Conservation (phyloP, 2,888 invertebrate genomes). For the Brachypterus glaber region DNA sequence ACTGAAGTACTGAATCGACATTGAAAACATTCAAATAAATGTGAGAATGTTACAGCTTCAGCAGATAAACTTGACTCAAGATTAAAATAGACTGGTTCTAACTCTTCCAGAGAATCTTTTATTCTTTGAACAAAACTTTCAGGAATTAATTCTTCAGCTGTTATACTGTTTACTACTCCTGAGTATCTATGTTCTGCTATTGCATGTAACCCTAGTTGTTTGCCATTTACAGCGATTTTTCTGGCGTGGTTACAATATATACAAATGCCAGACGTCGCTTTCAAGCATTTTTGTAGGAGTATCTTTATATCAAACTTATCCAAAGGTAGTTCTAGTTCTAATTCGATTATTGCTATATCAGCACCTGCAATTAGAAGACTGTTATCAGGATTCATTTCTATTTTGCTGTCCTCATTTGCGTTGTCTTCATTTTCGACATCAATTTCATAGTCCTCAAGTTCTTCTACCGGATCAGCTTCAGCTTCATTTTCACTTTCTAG, state of each 20-base stretch:
- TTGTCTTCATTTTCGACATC: constrained; percentile 29
- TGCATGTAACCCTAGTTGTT: constrained; percentile 69
- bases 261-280: constrained; percentile 59
- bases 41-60: constrained; percentile 51
- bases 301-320: constrained; percentile 65
- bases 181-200: constrained; percentile 70
- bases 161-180: constrained; percentile 69
- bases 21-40: constrained; percentile 77
- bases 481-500: constrained; percentile 37
- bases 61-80: constrained; percentile 55
- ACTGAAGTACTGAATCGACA: constrained; percentile 68
- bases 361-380: constrained; percentile 46
- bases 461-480: constrained; percentile 36
- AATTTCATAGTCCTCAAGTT: constrained; percentile 38
- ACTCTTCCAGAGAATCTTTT: constrained; percentile 49
- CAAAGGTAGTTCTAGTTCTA: constrained; percentile 63
- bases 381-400: constrained; percentile 14
- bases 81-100: constrained; percentile 62
- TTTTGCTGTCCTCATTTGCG: constrained; percentile 5
- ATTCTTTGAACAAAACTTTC: constrained; percentile 61
- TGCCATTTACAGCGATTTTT: constrained; percentile 75
- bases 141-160: constrained; percentile 62
- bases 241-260: constrained; percentile 81
- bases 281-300: constrained; percentile 63
- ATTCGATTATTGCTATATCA: constrained; percentile 57